These are phyloP conservation scores for Tipula unca DNA, from an alignment of 2,888 invertebrate species.

Conservation along the genomic window DNA sequence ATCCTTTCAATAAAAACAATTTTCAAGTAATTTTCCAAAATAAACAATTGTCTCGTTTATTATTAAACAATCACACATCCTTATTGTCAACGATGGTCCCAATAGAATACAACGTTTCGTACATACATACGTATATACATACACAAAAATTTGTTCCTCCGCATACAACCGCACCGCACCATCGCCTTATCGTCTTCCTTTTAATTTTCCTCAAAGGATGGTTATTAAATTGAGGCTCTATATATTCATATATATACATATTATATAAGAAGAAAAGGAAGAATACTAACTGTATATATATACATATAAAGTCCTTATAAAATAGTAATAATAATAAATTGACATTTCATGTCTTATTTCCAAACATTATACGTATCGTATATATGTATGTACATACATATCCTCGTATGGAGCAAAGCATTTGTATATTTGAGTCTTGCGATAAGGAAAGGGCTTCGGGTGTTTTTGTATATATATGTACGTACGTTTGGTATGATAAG, in stretches of 20 bases:
- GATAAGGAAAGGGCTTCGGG: slow-evolving; percentile 8
- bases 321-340: slow-evolving; percentile 14
- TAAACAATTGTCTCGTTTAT: slow-evolving; percentile 8
- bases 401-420: too few relatives aligned
- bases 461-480: background rate
- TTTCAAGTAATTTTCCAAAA: slow-evolving; percentile 8
- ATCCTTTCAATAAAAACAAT: slow-evolving; percentile 14
- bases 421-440: background rate
- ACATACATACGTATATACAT: background rate
- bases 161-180: background rate
- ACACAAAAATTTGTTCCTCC: background rate
- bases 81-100: background rate
- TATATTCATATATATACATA: background rate
- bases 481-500: background rate
- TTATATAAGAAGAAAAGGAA: background rate
- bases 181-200: background rate
- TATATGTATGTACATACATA: background rate
- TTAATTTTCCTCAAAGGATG: slow-evolving; percentile 14
- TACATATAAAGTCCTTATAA: background rate
- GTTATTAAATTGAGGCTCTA: background rate
- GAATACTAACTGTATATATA: background rate
- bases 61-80: slow-evolving; percentile 8
- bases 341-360: slow-evolving; percentile 8
- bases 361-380: background rate
- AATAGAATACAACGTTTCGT: background rate